Conservation (phyloP, 2,888 invertebrate species). For the Pseudococcus longispinus region DNA sequence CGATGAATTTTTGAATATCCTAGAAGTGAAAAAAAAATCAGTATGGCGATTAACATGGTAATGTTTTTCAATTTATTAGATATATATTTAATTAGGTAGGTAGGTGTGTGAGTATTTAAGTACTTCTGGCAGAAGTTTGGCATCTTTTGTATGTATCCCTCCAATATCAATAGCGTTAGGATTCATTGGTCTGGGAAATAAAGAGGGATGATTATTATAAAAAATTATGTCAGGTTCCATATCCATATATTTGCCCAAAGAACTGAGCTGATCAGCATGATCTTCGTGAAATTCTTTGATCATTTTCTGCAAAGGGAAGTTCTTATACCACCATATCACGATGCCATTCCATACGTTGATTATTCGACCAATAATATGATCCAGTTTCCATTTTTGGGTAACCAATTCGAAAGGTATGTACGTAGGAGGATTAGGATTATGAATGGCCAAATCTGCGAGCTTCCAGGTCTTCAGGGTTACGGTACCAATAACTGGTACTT, state of each 20-base stretch:
- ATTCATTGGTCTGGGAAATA: neutral
- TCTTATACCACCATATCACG: neutral
- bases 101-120: neutral
- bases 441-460: neutral
- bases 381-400: neutral
- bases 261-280: neutral
- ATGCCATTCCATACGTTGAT: neutral
- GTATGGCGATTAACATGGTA: neutral
- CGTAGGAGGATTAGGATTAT: neutral
- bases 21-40: neutral
- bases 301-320: neutral
- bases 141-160: neutral
- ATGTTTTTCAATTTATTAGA: neutral
- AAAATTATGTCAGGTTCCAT: neutral
- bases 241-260: neutral
- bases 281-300: neutral
- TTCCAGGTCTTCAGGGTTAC: neutral
- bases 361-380: neutral
- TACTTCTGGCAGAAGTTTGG: neutral
- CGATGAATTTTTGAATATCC: constrained; percentile 28
- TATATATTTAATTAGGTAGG: neutral
- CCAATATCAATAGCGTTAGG: neutral
- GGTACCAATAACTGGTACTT: neutral
- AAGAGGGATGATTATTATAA: neutral
- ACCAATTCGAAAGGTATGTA: neutral